A percentile compares a stretch with the other conserved stretches of the same genome.
These are phyloP conservation scores for Sciaenops ocellatus DNA, from an alignment of 2,797 vertebrate species.

Conservation along the genomic window DNA sequence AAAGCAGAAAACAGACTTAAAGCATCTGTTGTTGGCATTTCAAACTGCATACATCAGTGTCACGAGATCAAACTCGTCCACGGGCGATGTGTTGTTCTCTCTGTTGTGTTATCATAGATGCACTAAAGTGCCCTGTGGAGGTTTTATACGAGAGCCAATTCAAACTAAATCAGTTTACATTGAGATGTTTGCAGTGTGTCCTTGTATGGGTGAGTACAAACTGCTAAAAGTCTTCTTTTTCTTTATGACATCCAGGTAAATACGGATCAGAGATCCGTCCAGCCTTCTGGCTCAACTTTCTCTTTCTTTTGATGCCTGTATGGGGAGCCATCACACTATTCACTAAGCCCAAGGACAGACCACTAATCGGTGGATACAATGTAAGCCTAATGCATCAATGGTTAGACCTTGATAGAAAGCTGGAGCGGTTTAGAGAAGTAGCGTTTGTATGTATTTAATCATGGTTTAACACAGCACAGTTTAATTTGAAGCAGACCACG, in stretches of 20 bases:
- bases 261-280: constrained; percentile 91
- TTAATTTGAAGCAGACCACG: constrained; percentile 9
- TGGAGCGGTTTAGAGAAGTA: constrained; percentile 1
- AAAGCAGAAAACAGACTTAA: constrained; percentile 60
- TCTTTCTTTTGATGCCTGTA: constrained; percentile 87
- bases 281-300: constrained; percentile 89
- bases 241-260: constrained; percentile 85
- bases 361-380: constrained; percentile 79
- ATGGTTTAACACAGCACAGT: background rate
- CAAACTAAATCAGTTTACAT: constrained; percentile 1
- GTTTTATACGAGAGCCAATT: constrained; percentile 34
- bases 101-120: constrained; percentile 33
- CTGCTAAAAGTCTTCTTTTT: constrained; percentile 19
- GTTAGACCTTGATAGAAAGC: constrained; percentile 19
- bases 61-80: constrained; percentile 57
- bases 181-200: constrained; percentile 9
- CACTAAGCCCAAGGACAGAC: constrained; percentile 78
- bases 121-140: background rate
- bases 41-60: constrained; percentile 62
- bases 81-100: constrained; percentile 31
- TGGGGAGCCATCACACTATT: constrained; percentile 88
- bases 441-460: constrained; percentile 31
- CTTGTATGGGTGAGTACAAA: constrained; percentile 8
- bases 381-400: constrained; percentile 75
- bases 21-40: constrained; percentile 74